phyloP scores from a whole-genome alignment of 2,113 vertebrate species.

The Bufo bufo region DNA sequence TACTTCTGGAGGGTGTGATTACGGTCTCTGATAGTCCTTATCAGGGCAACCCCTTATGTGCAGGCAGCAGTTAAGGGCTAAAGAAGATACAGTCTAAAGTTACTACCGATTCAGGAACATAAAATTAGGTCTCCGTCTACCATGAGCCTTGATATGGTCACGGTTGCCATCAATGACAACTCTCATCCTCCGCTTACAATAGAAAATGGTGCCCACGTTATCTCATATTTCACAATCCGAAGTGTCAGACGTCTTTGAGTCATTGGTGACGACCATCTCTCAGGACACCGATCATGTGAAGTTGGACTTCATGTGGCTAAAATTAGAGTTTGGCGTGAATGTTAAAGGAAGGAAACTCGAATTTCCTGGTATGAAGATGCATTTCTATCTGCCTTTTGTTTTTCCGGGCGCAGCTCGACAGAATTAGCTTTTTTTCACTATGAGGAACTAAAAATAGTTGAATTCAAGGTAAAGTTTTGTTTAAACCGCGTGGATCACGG shows the following conservation, averaged over 20 bases:
- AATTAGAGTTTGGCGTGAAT: conserved; percentile 13
- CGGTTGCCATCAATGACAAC: no score
- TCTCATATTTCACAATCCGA: neutral
- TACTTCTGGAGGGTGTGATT: no score
- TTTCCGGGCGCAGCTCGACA: neutral
- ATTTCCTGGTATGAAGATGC: conserved; percentile 39
- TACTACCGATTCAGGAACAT: no score
- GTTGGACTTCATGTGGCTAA: neutral
- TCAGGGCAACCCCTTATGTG: no score
- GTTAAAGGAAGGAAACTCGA: conserved; percentile 38
- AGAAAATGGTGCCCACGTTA: neutral
- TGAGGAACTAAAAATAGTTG: neutral
- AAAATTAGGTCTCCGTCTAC: no score
- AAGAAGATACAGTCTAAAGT: no score
- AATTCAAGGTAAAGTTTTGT: neutral
- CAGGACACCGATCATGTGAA: neutral
- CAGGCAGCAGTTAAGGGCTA: no score
- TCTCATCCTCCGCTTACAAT: neutral
- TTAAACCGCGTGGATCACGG: neutral
- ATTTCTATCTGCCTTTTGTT: conserved; percentile 21
- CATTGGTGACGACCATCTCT: neutral
- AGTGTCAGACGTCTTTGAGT: neutral
- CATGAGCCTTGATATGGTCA: no score
- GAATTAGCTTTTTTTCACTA: neutral
- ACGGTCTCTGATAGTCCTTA: no score